These are phyloP conservation scores for Rhizomys pruinosus DNA, from an alignment of 2,113 vertebrate genomes.

Conservation along the genomic window DNA sequence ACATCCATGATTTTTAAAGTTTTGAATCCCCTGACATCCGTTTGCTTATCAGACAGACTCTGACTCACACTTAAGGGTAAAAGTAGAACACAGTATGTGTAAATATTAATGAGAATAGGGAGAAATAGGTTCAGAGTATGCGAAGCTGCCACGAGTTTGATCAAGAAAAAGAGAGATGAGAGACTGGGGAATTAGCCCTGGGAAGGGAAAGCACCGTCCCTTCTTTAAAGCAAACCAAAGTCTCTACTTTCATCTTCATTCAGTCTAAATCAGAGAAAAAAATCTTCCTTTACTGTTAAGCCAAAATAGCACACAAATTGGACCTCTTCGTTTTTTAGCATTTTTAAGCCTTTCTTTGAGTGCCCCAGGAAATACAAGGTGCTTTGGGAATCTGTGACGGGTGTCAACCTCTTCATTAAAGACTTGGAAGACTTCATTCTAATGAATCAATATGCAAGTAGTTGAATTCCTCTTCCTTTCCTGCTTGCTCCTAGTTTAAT, in stretches of 20 bases:
- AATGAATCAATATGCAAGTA: conserved; percentile 67
- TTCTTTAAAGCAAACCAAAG: not conserved
- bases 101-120: conserved; percentile 9
- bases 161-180: not conserved
- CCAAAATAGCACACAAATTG: not conserved
- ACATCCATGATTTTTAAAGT: not conserved
- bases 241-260: conserved; percentile 2
- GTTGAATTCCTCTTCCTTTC: conserved; percentile 65
- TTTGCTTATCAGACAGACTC: not conserved
- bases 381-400: not conserved
- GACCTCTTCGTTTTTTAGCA: not conserved
- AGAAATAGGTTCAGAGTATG: not conserved
- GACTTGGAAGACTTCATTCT: conserved; percentile 30
- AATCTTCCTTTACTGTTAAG: not conserved
- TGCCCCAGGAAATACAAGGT: not conserved
- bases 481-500: conserved; percentile 60
- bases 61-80: not conserved
- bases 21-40: not conserved
- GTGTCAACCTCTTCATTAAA: conserved; percentile 9
- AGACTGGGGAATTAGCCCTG: not conserved
- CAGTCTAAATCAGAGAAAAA: not conserved
- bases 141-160: not conserved
- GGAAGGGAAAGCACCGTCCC: not conserved
- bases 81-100: not conserved
- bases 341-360: not conserved